A percentile compares a stretch with the other conserved stretches of the same genome.
phyloP scores from a whole-genome alignment of 2,888 invertebrate genomes.

The Cartodere bifasciata region DNA sequence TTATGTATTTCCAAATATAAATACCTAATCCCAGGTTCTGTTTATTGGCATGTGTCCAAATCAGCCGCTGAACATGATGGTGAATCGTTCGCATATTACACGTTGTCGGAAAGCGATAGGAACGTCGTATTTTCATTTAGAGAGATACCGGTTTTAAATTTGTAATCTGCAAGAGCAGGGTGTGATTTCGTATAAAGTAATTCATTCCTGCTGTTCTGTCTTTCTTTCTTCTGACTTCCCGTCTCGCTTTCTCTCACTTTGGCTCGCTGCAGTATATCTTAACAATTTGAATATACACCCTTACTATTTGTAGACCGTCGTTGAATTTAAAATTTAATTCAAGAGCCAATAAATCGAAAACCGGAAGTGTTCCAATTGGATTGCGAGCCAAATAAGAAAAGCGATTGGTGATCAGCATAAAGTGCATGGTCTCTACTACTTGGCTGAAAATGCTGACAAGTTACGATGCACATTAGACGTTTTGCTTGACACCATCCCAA shows the following conservation, averaged over 20 bases:
- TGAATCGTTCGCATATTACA: too few species aligned
- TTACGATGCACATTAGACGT: too few species aligned
- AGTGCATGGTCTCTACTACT: neutral
- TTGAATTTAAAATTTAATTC: conserved; percentile 27
- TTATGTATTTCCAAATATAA: too few species aligned
- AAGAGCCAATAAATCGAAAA: conserved; percentile 24
- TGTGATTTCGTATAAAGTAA: conserved; percentile 18
- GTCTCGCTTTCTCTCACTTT: conserved; percentile 9
- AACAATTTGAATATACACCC: conserved; percentile 20
- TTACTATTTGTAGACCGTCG: conserved; percentile 20
- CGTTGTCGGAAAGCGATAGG: too few species aligned
- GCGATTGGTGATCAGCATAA: too few species aligned
- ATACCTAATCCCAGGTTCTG: too few species aligned
- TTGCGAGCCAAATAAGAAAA: conserved; percentile 15
- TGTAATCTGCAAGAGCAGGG: conserved; percentile 11
- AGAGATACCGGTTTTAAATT: conserved; percentile 12
- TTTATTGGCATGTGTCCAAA: too few species aligned
- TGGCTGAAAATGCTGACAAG: neutral
- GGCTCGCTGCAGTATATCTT: conserved; percentile 15
- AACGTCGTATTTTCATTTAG: too few species aligned
- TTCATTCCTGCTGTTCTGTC: conserved; percentile 14
- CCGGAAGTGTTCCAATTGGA: conserved; percentile 22
- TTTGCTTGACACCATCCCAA: too few species aligned
- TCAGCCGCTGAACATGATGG: too few species aligned
- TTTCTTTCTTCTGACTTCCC: conserved; percentile 3